Conservation (phyloP, 2,113 vertebrate species). For the Hydrolagus affinis region DNA sequence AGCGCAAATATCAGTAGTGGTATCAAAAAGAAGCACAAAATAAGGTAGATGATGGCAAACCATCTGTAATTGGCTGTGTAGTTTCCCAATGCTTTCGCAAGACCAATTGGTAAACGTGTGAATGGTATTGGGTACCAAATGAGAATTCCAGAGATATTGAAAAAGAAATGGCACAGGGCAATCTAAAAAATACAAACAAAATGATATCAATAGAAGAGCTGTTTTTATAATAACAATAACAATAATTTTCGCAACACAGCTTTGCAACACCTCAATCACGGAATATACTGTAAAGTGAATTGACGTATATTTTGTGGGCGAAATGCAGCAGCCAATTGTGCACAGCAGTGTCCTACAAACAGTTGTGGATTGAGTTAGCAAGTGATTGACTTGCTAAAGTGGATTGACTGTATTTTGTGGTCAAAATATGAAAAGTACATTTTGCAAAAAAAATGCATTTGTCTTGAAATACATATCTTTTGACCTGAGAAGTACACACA, state of each 20-base stretch:
- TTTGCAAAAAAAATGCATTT: too few species aligned
- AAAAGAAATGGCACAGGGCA: slow-evolving; percentile 93
- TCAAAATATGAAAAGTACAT: too few species aligned
- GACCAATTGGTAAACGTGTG: slow-evolving; percentile 74
- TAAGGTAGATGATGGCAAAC: slow-evolving; percentile 81
- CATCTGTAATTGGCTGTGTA: slow-evolving; percentile 80
- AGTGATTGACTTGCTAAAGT: too few species aligned
- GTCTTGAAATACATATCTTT: too few species aligned
- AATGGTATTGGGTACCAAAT: slow-evolving; percentile 85
- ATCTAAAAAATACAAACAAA: slow-evolving; percentile 62
- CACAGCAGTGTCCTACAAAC: too few species aligned
- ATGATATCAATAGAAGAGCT: neutral
- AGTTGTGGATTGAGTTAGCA: too few species aligned
- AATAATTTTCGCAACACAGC: neutral
- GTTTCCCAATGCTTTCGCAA: slow-evolving; percentile 72
- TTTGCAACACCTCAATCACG: too few species aligned
- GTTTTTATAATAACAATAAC: neutral
- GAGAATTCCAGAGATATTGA: slow-evolving; percentile 85
- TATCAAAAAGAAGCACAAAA: slow-evolving; percentile 69
- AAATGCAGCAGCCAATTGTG: too few species aligned
- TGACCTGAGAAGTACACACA: too few species aligned
- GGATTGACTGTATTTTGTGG: too few species aligned
- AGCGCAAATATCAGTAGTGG: slow-evolving; percentile 73
- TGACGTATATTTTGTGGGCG: too few species aligned
- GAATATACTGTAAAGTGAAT: too few species aligned